Evolutionary conservation across 1,140 invertebrate species (phyloP), one percentile per base, ranked within the genome.

Genomic region (Zaprionus vittiger): DNA sequence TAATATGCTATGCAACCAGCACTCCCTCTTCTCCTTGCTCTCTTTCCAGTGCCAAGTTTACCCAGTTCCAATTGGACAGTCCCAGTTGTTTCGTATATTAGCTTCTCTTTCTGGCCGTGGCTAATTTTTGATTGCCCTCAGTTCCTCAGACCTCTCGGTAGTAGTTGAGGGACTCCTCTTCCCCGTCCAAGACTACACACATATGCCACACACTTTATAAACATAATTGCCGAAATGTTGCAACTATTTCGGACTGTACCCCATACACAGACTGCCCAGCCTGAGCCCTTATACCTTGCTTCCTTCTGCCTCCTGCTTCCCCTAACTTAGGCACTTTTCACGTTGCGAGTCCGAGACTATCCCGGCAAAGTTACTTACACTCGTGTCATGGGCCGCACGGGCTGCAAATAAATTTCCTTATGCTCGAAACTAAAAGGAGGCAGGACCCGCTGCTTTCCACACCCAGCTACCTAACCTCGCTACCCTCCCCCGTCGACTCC

Each of bases 181-280:
- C 44, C 17, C 44, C 2, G 12, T 49, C n/a, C 44, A 9, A n/a
- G 54, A 2, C 31, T 4, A 1, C 49, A 38, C 11, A 65, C 31
- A n/a, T 38, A 49, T 47, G 17, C 63, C 47, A 31, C 44, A 68
- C 38, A 69, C 60, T 71, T 70, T 76, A 80, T 80, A 87, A 70
- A 81, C 71, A 80, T 89, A 87, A 87, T 87, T 87, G 83, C 80
- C 73, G 41, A 70, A 81, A 85, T 81, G 75, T 81, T 77, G 81
- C 82, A 77, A 77, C 77, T 73, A 69, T 80, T 80, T 77, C 15
- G 52, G 61, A 54, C 37, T 37, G 55, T 62, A 31, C 55, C 49
- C 15, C 11, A 24, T 15, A 12, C 22, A 26, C 38, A 66, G 31
- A 15, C 0, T 34, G 31, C 31, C 31, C 9, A 11, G 31, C 9